phyloP scores from a whole-genome alignment of 2,797 vertebrate species.

The Sebastes ruberrimus region DNA sequence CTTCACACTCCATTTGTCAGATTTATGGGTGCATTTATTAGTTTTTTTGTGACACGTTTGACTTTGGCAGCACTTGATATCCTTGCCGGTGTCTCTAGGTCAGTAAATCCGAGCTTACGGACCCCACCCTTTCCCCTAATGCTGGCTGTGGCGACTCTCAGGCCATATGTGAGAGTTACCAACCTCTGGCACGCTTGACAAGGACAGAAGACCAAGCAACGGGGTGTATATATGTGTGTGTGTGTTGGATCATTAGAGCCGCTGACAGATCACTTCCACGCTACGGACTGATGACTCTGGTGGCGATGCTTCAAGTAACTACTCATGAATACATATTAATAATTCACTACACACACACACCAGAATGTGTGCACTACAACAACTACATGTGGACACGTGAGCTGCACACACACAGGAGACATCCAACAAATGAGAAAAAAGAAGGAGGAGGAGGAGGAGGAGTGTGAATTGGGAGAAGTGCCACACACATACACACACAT shows the following conservation, averaged over 20 bases:
- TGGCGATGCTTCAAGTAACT: conserved; percentile 36
- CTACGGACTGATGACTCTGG: conserved; percentile 53
- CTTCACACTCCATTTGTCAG: not conserved
- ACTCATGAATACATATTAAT: conserved; percentile 61
- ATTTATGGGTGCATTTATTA: not conserved
- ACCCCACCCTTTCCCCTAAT: not conserved
- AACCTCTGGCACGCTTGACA: conserved; percentile 24
- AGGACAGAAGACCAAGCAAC: conserved; percentile 45
- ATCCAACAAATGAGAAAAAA: conserved; percentile 37
- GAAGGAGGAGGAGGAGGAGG: conserved; percentile 4
- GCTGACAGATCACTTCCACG: conserved; percentile 53
- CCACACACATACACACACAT: conserved; percentile 11
- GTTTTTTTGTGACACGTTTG: not conserved
- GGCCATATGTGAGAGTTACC: conserved; percentile 5
- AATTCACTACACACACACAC: conserved; percentile 21
- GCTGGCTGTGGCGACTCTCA: not conserved
- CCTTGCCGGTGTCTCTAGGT: not conserved
- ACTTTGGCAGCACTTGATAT: not conserved
- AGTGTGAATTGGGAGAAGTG: conserved; percentile 22
- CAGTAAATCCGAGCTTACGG: not conserved
- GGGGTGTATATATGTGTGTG: not conserved
- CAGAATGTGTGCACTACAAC: not conserved
- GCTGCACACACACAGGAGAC: conserved; percentile 4
- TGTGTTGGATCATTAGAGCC: conserved; percentile 45
- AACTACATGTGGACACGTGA: not conserved